These are phyloP conservation scores for Trichonephila clavipes DNA, from an alignment of 1,140 invertebrate genomes.

Conservation along the genomic window DNA sequence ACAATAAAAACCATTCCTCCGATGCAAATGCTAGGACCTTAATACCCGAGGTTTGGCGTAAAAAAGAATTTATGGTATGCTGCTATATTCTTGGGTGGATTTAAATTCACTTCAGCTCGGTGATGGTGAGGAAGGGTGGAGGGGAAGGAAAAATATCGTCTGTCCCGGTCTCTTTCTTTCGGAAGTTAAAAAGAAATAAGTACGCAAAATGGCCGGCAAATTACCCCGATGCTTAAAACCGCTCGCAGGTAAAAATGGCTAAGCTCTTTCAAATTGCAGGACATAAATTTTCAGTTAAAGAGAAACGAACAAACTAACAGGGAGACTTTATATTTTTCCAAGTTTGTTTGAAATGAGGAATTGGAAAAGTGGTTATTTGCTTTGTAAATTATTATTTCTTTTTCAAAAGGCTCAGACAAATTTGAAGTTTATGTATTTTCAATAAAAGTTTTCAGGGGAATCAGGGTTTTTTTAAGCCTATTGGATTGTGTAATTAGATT, in stretches of 20 bases:
- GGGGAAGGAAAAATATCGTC: background rate
- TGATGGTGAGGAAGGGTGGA: background rate
- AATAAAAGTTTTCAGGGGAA: background rate
- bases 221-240: background rate
- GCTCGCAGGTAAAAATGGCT: constrained; percentile 30
- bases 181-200: constrained; percentile 21
- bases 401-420: background rate
- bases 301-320: constrained; percentile 12
- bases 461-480: background rate
- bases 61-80: constrained; percentile 45
- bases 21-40: constrained; percentile 43
- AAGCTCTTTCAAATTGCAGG: background rate
- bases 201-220: constrained; percentile 39
- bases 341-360: background rate
- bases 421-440: constrained; percentile 22
- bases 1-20: constrained; percentile 45
- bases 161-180: background rate
- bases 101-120: constrained; percentile 50
- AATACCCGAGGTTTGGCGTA: constrained; percentile 37
- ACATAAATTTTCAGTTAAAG: constrained; percentile 22
- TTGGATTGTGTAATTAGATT: too few relatives aligned
- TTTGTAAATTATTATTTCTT: background rate
- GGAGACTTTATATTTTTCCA: background rate
- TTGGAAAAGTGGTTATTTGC: background rate
- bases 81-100: constrained; percentile 50